Conservation (phyloP, 2,888 invertebrate genomes). For the Drosophila prostipennis region DNA sequence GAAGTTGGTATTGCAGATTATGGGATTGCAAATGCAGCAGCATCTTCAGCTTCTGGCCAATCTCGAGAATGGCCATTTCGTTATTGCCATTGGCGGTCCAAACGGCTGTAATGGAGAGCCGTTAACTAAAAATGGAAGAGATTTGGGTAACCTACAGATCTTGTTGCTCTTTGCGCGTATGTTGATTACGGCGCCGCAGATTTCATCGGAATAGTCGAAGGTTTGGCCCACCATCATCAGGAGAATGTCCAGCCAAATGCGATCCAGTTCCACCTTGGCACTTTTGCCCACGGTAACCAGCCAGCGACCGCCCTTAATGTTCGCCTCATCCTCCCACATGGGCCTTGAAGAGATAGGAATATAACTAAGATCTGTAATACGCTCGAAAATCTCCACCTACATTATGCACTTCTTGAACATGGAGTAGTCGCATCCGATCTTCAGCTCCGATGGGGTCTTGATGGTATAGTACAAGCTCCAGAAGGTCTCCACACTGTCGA, state of each 20-base stretch:
- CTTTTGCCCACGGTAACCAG: constrained; percentile 55
- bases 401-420: constrained; percentile 68
- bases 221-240: constrained; percentile 71
- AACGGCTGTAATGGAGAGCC: constrained; percentile 42
- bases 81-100: constrained; percentile 67
- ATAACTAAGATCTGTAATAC: neutral
- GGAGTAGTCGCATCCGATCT: constrained; percentile 65
- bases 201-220: constrained; percentile 62
- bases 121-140: constrained; percentile 14
- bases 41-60: constrained; percentile 66
- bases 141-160: constrained; percentile 51
- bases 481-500: constrained; percentile 70
- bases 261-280: constrained; percentile 59
- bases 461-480: constrained; percentile 75
- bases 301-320: constrained; percentile 69
- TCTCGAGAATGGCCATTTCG: constrained; percentile 64
- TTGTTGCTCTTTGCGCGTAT: constrained; percentile 81
- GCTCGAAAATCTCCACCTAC: constrained; percentile 25
- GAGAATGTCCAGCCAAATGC: constrained; percentile 66
- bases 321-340: constrained; percentile 70
- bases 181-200: constrained; percentile 70
- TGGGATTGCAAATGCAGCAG: constrained; percentile 59
- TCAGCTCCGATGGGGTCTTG: constrained; percentile 68
- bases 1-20: constrained; percentile 67
- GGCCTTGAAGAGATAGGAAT: constrained; percentile 70